These are phyloP conservation scores for Nephrotoma flavescens DNA, from an alignment of 2,888 invertebrate genomes.

Conservation along the genomic window DNA sequence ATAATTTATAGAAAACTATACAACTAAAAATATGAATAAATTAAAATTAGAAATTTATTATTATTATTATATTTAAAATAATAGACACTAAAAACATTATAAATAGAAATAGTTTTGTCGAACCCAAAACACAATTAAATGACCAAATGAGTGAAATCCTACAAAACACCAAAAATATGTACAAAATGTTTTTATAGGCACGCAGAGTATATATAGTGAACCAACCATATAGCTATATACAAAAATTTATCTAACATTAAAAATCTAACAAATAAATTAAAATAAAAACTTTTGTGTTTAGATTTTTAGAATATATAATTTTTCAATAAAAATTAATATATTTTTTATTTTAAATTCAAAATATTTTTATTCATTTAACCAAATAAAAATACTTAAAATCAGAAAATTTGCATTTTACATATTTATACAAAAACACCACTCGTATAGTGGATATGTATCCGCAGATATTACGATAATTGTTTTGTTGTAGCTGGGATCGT, in stretches of 20 bases:
- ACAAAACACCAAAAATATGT: background rate
- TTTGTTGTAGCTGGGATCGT: background rate
- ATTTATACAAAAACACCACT: background rate
- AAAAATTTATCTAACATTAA: background rate
- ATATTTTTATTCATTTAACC: background rate
- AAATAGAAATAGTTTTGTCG: background rate
- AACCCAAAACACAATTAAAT: background rate
- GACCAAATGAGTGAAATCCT: background rate
- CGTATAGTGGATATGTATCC: background rate
- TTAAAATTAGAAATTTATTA: background rate
- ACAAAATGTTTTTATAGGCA: background rate
- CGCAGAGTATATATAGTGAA: background rate
- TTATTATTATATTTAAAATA: background rate
- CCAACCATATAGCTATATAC: background rate
- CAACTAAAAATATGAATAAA: background rate
- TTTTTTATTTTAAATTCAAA: background rate
- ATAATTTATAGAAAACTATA: background rate
- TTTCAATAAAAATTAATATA: background rate
- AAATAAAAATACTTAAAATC: background rate
- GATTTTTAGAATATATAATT: background rate
- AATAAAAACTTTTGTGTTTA: background rate
- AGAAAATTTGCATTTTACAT: background rate
- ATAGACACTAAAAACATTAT: background rate
- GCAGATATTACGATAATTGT: background rate
- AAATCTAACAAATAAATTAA: background rate